A percentile compares a stretch with the other conserved stretches of the same genome.
Conservation (phyloP, 1,140 invertebrate species). For the Lepidotrigona ventralis region DNA sequence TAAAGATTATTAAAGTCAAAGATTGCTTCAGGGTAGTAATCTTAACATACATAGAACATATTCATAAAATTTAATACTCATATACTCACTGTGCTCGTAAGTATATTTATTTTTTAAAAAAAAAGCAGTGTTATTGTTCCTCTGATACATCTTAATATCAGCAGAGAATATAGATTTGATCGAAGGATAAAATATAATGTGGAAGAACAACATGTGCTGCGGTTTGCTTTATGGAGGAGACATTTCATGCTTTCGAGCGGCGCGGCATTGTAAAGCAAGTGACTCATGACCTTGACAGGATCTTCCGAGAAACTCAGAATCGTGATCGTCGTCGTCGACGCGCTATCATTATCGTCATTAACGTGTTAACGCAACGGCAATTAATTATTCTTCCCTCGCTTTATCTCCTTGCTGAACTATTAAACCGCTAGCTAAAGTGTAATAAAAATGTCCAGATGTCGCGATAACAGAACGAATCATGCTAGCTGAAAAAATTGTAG, state of each 20-base stretch:
- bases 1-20: too few species aligned
- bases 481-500: not conserved
- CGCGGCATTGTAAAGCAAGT: not conserved
- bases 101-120: not conserved
- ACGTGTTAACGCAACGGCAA: not conserved
- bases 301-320: not conserved
- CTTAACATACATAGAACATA: too few species aligned
- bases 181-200: not conserved
- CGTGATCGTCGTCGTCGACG: not conserved
- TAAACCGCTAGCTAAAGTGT: conserved; percentile 5
- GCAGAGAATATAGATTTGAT: not conserved
- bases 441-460: not conserved
- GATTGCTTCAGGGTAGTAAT: too few species aligned
- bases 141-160: not conserved
- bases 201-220: too few species aligned
- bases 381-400: conserved; percentile 6
- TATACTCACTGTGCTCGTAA: too few species aligned
- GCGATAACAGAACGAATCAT: not conserved
- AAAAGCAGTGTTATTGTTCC: not conserved
- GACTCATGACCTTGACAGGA: not conserved
- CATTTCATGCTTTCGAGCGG: not conserved
- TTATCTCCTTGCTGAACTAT: not conserved
- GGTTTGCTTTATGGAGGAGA: not conserved
- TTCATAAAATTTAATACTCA: too few species aligned
- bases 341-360: conserved; percentile 17